Conservation (phyloP, 2,113 vertebrate species). For the Corapipo altera region DNA sequence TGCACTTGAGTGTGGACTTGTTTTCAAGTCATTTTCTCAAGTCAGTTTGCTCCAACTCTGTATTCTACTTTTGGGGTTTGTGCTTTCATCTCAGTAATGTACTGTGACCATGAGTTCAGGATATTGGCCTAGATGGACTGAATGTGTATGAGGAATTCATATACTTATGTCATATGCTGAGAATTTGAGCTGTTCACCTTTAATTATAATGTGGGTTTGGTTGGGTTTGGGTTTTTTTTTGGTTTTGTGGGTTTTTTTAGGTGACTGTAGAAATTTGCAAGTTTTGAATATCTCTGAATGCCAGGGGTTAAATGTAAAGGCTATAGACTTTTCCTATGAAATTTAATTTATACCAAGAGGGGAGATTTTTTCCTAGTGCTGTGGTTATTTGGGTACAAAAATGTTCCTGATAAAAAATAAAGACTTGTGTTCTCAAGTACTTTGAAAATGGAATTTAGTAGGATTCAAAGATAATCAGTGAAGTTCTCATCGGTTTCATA, state of each 20-base stretch:
- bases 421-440: neutral
- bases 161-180: neutral
- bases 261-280: slow-evolving; percentile 80
- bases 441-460: neutral
- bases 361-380: neutral
- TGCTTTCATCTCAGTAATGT: neutral
- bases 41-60: neutral
- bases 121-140: neutral
- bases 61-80: neutral
- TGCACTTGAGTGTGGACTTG: rapidly evolving
- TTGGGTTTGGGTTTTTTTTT: neutral
- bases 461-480: neutral
- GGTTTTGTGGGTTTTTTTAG: slow-evolving; percentile 21
- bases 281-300: slow-evolving; percentile 84
- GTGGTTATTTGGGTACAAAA: neutral
- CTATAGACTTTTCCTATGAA: neutral
- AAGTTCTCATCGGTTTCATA: neutral
- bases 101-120: neutral
- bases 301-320: slow-evolving; percentile 78
- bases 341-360: neutral
- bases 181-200: neutral
- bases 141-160: neutral
- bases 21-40: neutral
- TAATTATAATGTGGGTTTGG: neutral
- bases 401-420: neutral